Base-by-base conservation (phyloP, 2,888 invertebrate genomes). In the Carabus problematicus region DNA sequence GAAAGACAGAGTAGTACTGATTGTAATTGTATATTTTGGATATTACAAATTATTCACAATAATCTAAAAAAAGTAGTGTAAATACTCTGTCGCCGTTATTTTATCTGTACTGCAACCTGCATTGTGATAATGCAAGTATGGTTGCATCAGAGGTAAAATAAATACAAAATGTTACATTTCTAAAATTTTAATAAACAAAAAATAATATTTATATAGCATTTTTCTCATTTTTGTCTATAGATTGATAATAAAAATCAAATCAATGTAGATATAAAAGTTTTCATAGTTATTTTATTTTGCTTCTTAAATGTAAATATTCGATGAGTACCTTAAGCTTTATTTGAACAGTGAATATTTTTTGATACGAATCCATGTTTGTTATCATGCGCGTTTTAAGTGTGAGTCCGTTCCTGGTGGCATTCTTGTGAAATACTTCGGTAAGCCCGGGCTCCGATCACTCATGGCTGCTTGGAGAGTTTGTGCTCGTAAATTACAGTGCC, bases 381-480 rank as follows among this genome's bases (percentile, higher is more conserved):
- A n/a, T 3, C 6, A 29, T 29, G 29, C 29, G 29, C 6, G 6
- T 29, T 29, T 2, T 29, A 29, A 29, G 2, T 29, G 29, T 29
- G 29, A 56, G 19, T 56, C 58, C 58, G 58, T 39, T 39, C 14
- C 59, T 60, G 43, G 8, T 16, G 43, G 45, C 66, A 66, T 66
- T 66, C 47, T 45, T 49, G 39, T 58, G 58, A 56, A 49, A 12
- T 14, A 14, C 29, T 6, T 29, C 29, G 3, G 49, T 14, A 16
- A 42, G 56, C 43, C 29, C 55, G 45, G 54, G 55, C 64, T 64
- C 64, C 55, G 55, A 64, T 64, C 64, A 64, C 19, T 64, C 55
- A 40, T 55, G 56, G 42, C 43, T 49, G 66, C 45, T 16, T 43
- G 55, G 39, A 55, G 55, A 55, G 55, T 54, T 54, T 54, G 64